These are phyloP conservation scores for Prionailurus viverrinus DNA, from an alignment of 2,113 vertebrate species.

Conservation along the genomic window DNA sequence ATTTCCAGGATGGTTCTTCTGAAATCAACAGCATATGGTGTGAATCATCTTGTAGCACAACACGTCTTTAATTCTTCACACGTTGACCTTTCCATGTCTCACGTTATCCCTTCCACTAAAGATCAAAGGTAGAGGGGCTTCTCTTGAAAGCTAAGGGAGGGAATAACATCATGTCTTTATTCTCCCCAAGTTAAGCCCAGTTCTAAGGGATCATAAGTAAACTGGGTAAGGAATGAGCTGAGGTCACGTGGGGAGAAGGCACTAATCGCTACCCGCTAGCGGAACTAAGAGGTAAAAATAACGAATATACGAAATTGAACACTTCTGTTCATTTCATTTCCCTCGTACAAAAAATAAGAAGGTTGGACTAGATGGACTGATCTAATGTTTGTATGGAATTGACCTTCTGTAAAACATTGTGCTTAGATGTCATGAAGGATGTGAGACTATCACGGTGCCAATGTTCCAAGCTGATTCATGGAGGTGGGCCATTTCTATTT, in stretches of 20 bases:
- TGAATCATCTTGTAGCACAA: constrained; percentile 35
- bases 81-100: neutral
- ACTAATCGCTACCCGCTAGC: neutral
- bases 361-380: neutral
- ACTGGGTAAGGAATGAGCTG: neutral
- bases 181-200: neutral
- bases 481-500: neutral
- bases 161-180: neutral
- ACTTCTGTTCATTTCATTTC: neutral
- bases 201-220: neutral
- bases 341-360: neutral
- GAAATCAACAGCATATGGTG: constrained; percentile 41
- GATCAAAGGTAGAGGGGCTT: constrained; percentile 15
- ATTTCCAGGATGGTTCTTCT: neutral
- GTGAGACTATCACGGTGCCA: neutral
- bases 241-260: neutral
- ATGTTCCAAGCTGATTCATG: neutral
- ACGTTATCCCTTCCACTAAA: neutral
- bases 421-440: neutral
- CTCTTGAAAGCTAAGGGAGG: neutral
- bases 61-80: neutral
- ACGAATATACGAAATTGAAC: neutral
- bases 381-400: neutral
- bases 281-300: neutral
- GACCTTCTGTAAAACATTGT: neutral